Evolutionary conservation across 2,888 invertebrate genomes (phyloP).

Genomic region (Apodemia mormo): DNA sequence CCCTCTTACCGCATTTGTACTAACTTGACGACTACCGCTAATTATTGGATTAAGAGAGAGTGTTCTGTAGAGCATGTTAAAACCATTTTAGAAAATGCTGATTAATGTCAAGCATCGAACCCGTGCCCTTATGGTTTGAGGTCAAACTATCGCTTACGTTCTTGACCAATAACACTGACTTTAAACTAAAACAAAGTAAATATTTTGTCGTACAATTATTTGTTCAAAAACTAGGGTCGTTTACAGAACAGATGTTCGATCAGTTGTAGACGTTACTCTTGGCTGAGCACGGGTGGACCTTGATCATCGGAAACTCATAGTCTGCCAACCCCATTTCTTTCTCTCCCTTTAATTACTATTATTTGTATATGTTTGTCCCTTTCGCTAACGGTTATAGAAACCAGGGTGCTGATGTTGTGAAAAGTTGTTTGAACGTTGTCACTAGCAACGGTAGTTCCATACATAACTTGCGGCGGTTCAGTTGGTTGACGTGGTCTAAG

Average conservation of each 20-base stretch:
- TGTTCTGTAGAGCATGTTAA: too few relatives aligned
- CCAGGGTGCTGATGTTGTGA: conserved; percentile 62
- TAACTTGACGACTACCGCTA: too few relatives aligned
- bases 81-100: background rate
- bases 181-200: too few relatives aligned
- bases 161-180: too few relatives aligned
- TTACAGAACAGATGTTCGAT: conserved; percentile 63
- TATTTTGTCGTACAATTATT: too few relatives aligned
- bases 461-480: conserved; percentile 60
- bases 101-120: background rate
- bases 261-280: conserved; percentile 69
- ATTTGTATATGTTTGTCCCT: conserved; percentile 50
- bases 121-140: background rate
- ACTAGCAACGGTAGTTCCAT: conserved; percentile 71
- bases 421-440: conserved; percentile 76
- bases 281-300: conserved; percentile 66
- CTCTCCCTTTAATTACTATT: conserved; percentile 51
- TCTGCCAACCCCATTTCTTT: conserved; percentile 57
- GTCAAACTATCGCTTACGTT: too few relatives aligned
- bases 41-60: too few relatives aligned
- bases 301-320: conserved; percentile 53
- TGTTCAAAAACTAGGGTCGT: conserved; percentile 34
- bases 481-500: conserved; percentile 56
- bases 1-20: too few relatives aligned
- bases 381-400: conserved; percentile 51